A percentile compares a stretch with the other conserved stretches of the same genome.
phyloP scores from a whole-genome alignment of 2,888 invertebrate species.

The Schizotus pectinicornis region DNA sequence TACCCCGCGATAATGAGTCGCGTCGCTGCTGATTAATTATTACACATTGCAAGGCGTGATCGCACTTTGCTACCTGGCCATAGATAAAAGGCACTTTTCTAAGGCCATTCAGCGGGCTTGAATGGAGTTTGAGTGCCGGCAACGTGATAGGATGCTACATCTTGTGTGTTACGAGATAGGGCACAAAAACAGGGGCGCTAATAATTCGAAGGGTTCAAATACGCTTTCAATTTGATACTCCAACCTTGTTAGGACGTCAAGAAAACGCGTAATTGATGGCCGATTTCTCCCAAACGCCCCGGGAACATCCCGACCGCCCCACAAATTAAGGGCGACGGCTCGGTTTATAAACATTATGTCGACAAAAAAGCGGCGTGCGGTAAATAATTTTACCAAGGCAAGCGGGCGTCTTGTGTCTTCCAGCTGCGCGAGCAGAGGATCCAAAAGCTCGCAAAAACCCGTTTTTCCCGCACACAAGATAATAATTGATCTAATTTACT shows the following conservation, averaged over 20 bases:
- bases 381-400: too few species aligned
- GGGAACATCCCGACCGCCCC: too few species aligned
- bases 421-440: too few species aligned
- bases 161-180: not conserved
- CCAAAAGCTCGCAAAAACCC: too few species aligned
- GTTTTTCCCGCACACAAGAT: too few species aligned
- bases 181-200: slow-evolving; percentile 11
- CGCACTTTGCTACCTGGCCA: slow-evolving; percentile 28
- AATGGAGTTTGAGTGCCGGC: slow-evolving; percentile 20
- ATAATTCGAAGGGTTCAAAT: slow-evolving; percentile 20
- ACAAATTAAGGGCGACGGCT: too few species aligned
- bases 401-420: too few species aligned
- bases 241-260: not conserved
- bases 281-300: not conserved
- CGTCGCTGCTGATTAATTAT: slow-evolving; percentile 53
- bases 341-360: too few species aligned
- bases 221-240: slow-evolving; percentile 15
- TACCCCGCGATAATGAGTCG: slow-evolving; percentile 54
- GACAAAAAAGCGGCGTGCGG: too few species aligned
- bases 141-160: slow-evolving; percentile 6
- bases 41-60: slow-evolving; percentile 41
- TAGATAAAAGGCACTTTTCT: slow-evolving; percentile 25
- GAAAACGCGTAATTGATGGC: slow-evolving; percentile 21
- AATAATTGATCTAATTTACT: too few species aligned
- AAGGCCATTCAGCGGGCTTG: slow-evolving; percentile 14